Conservation (phyloP, 2,888 invertebrate genomes). For the Hesperia comma region DNA sequence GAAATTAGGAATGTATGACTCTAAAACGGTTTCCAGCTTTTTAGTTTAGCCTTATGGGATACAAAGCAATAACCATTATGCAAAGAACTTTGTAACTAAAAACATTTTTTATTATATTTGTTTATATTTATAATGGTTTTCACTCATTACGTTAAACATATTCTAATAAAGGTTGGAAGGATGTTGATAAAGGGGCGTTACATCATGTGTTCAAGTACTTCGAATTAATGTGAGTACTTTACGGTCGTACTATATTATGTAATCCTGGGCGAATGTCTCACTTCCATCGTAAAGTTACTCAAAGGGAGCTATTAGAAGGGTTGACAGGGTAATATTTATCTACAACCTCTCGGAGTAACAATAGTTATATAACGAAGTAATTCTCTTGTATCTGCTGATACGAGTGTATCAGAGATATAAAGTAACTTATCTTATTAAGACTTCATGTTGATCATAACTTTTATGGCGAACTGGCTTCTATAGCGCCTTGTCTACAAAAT, state of each 20-base stretch:
- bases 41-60: too few relatives aligned
- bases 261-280: constrained; percentile 26
- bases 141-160: too few relatives aligned
- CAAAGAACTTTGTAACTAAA: too few relatives aligned
- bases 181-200: not conserved
- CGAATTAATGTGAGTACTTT: constrained; percentile 17
- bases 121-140: too few relatives aligned
- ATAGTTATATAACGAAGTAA: constrained; percentile 36
- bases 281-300: constrained; percentile 30
- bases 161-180: not conserved
- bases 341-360: constrained; percentile 38
- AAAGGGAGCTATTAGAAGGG: constrained; percentile 49
- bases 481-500: constrained; percentile 18
- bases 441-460: constrained; percentile 31
- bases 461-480: constrained; percentile 16
- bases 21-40: too few relatives aligned
- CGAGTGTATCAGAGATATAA: constrained; percentile 14
- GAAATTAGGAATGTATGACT: too few relatives aligned
- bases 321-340: constrained; percentile 52
- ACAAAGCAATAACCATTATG: too few relatives aligned
- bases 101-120: too few relatives aligned
- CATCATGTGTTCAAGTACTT: constrained; percentile 7
- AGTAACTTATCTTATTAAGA: constrained; percentile 32
- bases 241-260: constrained; percentile 15
- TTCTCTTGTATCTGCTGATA: constrained; percentile 26